phyloP scores from a whole-genome alignment of 2,888 invertebrate species.

The Drosophila mettleri region DNA sequence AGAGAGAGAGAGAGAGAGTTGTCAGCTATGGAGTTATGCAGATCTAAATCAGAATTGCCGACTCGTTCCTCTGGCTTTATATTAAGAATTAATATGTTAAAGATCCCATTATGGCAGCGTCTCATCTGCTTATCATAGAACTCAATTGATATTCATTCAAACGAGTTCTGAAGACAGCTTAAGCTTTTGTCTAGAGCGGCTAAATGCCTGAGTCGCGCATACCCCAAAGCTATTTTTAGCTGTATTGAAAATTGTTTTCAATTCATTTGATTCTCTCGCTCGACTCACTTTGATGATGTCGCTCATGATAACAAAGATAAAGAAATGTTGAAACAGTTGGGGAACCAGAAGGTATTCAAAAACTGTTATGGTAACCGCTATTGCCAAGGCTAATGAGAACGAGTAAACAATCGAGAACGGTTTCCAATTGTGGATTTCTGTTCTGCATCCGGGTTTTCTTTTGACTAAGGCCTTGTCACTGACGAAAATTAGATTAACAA shows the following conservation, averaged over 20 bases:
- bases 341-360: slow-evolving; percentile 8
- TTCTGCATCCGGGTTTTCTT: neutral
- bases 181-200: neutral
- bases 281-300: neutral
- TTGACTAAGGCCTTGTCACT: neutral
- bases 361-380: neutral
- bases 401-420: neutral
- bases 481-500: slow-evolving; percentile 1
- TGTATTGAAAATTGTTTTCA: slow-evolving; percentile 1
- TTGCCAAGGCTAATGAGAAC: slow-evolving; percentile 12
- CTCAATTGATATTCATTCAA: neutral
- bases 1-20: neutral
- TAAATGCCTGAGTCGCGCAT: slow-evolving; percentile 4
- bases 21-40: slow-evolving; percentile 37
- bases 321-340: slow-evolving; percentile 17
- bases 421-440: neutral
- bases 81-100: neutral
- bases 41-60: slow-evolving; percentile 9
- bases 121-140: neutral
- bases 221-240: neutral
- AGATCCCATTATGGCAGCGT: neutral
- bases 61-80: slow-evolving; percentile 1
- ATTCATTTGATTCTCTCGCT: neutral
- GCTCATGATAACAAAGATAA: slow-evolving; percentile 34
- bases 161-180: neutral